Percentiles rank a stretch among this genome's conserved stretches.
phyloP scores from a whole-genome alignment of 2,797 vertebrate genomes.

The Psittacula echo region DNA sequence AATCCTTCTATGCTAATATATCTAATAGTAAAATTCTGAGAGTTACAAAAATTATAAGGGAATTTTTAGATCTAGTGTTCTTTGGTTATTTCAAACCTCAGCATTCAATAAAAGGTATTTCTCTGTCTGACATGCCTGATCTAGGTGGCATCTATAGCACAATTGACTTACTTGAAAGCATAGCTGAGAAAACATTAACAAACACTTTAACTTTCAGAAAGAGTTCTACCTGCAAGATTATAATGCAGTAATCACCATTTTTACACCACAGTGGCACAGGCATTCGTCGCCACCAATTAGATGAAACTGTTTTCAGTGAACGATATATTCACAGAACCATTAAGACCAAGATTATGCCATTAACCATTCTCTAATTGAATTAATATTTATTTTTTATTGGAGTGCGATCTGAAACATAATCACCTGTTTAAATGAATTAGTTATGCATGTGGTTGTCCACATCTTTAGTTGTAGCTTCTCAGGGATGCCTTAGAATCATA shows the following conservation, averaged over 20 bases:
- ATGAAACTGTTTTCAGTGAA: background rate
- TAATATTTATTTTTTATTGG: background rate
- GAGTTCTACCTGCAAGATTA: background rate
- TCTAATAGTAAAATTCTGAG: background rate
- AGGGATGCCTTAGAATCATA: background rate
- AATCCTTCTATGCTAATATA: background rate
- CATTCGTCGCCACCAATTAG: background rate
- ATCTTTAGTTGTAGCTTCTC: conserved; percentile 18
- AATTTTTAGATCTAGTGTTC: background rate
- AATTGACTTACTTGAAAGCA: background rate
- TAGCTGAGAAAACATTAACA: background rate
- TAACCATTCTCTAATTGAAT: background rate
- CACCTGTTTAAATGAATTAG: background rate
- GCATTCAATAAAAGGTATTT: background rate
- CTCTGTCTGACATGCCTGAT: background rate
- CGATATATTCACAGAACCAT: rapidly evolving
- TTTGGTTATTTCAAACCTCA: background rate
- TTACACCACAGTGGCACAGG: background rate
- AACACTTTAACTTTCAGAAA: background rate
- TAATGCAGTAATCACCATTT: background rate
- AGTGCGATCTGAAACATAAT: background rate
- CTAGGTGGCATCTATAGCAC: background rate
- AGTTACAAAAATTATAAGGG: rapidly evolving
- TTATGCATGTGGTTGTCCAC: background rate
- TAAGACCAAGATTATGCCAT: background rate